Base-by-base conservation (phyloP, 1,140 invertebrate species). In the Plodia interpunctella region DNA sequence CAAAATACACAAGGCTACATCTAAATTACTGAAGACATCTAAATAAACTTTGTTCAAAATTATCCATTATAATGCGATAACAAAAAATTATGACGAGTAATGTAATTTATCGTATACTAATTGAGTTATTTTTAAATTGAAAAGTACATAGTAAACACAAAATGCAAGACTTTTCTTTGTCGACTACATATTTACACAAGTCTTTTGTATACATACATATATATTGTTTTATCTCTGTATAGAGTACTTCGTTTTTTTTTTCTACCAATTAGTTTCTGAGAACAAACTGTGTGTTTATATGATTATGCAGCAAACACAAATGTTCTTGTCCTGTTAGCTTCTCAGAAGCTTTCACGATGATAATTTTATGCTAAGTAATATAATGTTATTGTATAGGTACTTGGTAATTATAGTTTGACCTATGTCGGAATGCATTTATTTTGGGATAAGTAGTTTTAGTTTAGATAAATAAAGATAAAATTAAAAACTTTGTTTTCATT, bases 301-400 rank as follows among this genome's bases (percentile, higher is more conserved):
- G 69, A 68, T 57, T 58, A 55, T 38, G 66, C 65, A 73, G 79
- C 81, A 80, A 84, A 75, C 68, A 15, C 2, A 44, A 15, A 19
- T 55, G 78, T 78, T 82, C 70, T 84, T 71, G 79, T 82, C 67
- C 60, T 70, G 52, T 55, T 75, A 78, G 79, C 81, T 74, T 58
- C 25, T 35, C 49, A 28, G 35, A 15, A 72, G 79, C 78, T 79
- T 80, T 70, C 60, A 75, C 55, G 76, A 76, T 69, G 71, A 84
- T 66, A 76, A 76, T 78, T 59, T 32, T 13, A 8, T 10, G 8
- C 11, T 8, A 32, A 32, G 11, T 32, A 32, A 11, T 28, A 28
- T 28, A 28, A 28, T 32, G 2, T 32, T 32, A 32, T 32, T 32
- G 30, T 32, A 32, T 49, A n/a, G n/a, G n/a, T n/a, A 30, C 4